These are phyloP conservation scores for Paraplagusia blochii DNA, from an alignment of 2,113 vertebrate genomes.

Conservation along the genomic window DNA sequence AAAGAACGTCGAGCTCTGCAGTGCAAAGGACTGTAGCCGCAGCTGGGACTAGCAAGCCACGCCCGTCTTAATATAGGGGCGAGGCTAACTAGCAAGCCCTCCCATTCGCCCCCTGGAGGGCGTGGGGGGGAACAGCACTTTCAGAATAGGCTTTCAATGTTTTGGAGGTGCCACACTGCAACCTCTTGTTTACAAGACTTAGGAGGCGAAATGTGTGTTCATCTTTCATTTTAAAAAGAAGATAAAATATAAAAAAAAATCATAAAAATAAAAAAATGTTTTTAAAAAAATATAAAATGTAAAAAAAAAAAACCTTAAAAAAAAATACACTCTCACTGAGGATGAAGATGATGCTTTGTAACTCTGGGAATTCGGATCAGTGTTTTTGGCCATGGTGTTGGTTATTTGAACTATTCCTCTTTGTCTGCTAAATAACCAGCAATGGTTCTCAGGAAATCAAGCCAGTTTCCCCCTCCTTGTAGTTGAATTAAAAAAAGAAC, in stretches of 20 bases:
- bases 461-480: conserved; percentile 82
- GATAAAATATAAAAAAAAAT: conserved; percentile 73
- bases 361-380: conserved; percentile 99
- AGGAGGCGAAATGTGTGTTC: conserved; percentile 89
- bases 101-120: conserved; percentile 50
- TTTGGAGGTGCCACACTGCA: conserved; percentile 86
- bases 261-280: conserved; percentile 49
- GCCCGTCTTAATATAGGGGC: conserved; percentile 59
- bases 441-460: conserved; percentile 99
- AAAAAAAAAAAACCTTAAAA: conserved; percentile 29
- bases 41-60: conserved; percentile 95
- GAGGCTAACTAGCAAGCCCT: conserved; percentile 79
- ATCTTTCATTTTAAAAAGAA: conserved; percentile 97
- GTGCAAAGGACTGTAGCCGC: conserved; percentile 96
- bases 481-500: conserved; percentile 62
- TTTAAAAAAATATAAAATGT: conserved; percentile 59
- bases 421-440: conserved; percentile 95
- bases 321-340: conserved; percentile 67
- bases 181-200: conserved; percentile 99
- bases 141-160: conserved; percentile 96
- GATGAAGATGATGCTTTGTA: conserved; percentile 93
- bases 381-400: conserved; percentile 94
- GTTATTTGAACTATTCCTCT: conserved; percentile 87
- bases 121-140: conserved; percentile 91
- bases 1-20: conserved; percentile 94